Evolutionary conservation across 64 coral and sea anemone genomes (phyloP).

Genomic region (Acropora tenuis): DNA sequence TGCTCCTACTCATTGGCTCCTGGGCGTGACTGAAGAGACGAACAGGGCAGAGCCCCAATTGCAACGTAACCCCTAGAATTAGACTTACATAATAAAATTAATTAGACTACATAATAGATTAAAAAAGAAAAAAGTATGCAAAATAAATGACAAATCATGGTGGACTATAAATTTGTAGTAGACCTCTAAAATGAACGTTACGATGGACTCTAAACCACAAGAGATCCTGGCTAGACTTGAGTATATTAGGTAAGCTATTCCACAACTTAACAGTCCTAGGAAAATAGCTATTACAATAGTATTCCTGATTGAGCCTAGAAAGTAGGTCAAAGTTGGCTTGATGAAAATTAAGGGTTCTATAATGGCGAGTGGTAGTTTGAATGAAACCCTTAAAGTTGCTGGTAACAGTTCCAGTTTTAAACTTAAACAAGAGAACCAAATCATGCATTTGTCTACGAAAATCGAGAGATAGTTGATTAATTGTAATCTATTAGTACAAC

Average conservation of each 20-base stretch:
- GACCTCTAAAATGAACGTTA: no score
- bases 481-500: neutral
- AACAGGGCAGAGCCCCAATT: no score
- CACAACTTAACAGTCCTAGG: conserved; percentile 6
- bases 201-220: neutral
- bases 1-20: no score
- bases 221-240: no score
- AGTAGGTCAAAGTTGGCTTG: conserved; percentile 2
- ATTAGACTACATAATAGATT: no score
- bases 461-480: conserved; percentile 53
- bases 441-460: neutral
- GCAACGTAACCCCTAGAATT: no score
- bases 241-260: neutral
- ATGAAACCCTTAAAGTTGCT: neutral
- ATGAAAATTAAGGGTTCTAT: neutral
- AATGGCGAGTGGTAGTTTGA: neutral
- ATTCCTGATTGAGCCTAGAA: conserved; percentile 21
- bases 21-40: no score
- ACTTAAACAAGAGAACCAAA: conserved; percentile 15
- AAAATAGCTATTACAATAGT: conserved; percentile 12
- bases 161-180: no score
- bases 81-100: no score
- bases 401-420: neutral
- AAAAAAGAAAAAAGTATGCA: no score
- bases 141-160: no score